phyloP scores from a whole-genome alignment of 2,888 invertebrate species.

The Linnaemya tessellans region DNA sequence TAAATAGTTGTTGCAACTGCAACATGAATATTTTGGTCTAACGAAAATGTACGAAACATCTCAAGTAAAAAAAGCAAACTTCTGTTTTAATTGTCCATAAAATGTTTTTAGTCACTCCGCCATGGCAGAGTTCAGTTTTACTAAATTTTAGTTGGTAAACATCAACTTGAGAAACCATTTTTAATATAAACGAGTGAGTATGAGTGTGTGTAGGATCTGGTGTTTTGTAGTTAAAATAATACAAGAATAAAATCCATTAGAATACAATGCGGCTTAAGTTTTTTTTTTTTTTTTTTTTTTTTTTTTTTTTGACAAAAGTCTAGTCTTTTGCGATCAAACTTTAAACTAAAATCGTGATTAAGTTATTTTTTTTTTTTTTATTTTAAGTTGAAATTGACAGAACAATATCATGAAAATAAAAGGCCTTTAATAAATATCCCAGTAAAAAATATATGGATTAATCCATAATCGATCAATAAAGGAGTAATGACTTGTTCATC shows the following conservation, averaged over 20 bases:
- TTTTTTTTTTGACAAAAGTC: not conserved
- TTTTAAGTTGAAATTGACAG: not conserved
- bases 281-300: not conserved
- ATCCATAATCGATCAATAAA: too few species aligned
- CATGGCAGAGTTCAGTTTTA: not conserved
- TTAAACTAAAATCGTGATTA: constrained; percentile 55
- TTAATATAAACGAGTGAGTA: not conserved
- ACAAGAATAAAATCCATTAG: not conserved
- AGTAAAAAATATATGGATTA: not conserved
- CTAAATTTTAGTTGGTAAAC: not conserved
- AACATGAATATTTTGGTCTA: not conserved
- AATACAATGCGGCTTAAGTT: not conserved
- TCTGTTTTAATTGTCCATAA: constrained; percentile 48
- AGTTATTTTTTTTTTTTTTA: not conserved
- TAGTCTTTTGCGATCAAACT: constrained; percentile 18
- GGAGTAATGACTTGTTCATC: too few species aligned
- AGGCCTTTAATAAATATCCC: not conserved
- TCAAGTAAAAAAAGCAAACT: constrained; percentile 13
- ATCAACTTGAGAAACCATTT: not conserved
- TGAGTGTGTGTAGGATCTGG: not conserved
- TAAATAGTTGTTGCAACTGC: not conserved
- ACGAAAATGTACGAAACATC: constrained; percentile 9
- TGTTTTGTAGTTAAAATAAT: not conserved
- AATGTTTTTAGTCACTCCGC: constrained; percentile 38
- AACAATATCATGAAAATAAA: not conserved